Evolutionary conservation across 1,140 invertebrate species (phyloP).

Genomic region (Drosophila murphyi): DNA sequence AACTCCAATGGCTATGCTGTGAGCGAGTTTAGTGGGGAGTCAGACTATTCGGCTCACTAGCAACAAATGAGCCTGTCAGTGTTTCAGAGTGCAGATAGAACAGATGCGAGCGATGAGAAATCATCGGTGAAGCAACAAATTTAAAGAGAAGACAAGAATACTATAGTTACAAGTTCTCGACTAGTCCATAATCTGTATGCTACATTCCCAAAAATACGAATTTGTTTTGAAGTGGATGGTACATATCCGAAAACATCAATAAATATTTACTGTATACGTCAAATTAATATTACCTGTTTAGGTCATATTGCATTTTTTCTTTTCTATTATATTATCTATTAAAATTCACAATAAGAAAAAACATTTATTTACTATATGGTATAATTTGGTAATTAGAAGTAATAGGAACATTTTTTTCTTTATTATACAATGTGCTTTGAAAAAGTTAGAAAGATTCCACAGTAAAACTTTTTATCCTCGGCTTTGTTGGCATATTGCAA

Average conservation of each 20-base stretch:
- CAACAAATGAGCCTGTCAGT: conserved; percentile 74
- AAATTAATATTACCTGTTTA: too few relatives aligned
- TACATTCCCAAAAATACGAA: too few relatives aligned
- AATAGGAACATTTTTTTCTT: too few relatives aligned
- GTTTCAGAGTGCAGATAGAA: conserved; percentile 14
- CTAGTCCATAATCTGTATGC: too few relatives aligned
- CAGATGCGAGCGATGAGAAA: conserved; percentile 3
- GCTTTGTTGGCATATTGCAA: not conserved
- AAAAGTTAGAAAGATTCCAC: not conserved
- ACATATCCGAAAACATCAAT: not conserved
- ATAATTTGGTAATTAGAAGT: too few relatives aligned
- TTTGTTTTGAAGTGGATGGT: too few relatives aligned
- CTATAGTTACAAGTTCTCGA: not conserved
- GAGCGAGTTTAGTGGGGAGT: not conserved
- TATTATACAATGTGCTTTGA: not conserved
- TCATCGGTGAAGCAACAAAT: not conserved
- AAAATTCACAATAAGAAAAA: too few relatives aligned
- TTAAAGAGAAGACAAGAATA: not conserved
- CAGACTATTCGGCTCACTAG: conserved; percentile 57
- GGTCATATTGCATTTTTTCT: too few relatives aligned
- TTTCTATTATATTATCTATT: too few relatives aligned
- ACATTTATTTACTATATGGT: too few relatives aligned
- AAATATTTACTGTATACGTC: too few relatives aligned
- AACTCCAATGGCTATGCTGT: conserved; percentile 17
- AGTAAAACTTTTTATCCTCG: not conserved